Evolutionary conservation across 2,888 invertebrate genomes (phyloP).

Genomic region (Creontiades dilutus): DNA sequence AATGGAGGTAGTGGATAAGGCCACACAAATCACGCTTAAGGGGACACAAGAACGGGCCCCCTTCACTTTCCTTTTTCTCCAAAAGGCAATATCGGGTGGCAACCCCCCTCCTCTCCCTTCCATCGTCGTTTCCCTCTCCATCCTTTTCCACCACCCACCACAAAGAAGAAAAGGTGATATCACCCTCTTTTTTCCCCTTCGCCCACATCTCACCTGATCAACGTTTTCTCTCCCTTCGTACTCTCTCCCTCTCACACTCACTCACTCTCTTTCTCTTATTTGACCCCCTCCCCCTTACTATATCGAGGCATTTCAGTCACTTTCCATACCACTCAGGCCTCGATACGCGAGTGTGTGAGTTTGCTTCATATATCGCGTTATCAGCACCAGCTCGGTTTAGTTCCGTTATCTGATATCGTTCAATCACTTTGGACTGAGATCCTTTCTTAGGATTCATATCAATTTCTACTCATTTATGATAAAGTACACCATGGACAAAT

Average conservation of each 20-base stretch:
- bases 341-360: background rate
- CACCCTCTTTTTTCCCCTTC: conserved; percentile 9
- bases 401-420: conserved; percentile 1
- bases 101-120: background rate
- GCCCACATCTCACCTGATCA: conserved; percentile 35
- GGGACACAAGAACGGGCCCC: conserved; percentile 1
- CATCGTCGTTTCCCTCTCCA: background rate
- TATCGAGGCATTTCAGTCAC: background rate
- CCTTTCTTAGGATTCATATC: no score
- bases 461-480: no score
- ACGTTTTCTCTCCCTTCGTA: conserved; percentile 8
- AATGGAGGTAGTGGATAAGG: conserved; percentile 10
- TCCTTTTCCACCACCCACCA: background rate
- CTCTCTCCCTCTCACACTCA: background rate
- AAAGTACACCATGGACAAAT: no score
- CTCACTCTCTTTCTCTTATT: background rate
- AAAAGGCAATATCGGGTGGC: conserved; percentile 32
- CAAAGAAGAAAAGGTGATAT: conserved; percentile 18
- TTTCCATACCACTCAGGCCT: background rate
- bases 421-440: no score
- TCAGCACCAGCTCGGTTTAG: background rate
- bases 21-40: conserved; percentile 42
- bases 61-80: background rate
- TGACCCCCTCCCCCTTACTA: background rate
- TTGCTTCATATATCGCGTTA: background rate